These are phyloP conservation scores for Epinephelus malabaricus DNA, from an alignment of 2,797 vertebrate genomes.

Conservation along the genomic window DNA sequence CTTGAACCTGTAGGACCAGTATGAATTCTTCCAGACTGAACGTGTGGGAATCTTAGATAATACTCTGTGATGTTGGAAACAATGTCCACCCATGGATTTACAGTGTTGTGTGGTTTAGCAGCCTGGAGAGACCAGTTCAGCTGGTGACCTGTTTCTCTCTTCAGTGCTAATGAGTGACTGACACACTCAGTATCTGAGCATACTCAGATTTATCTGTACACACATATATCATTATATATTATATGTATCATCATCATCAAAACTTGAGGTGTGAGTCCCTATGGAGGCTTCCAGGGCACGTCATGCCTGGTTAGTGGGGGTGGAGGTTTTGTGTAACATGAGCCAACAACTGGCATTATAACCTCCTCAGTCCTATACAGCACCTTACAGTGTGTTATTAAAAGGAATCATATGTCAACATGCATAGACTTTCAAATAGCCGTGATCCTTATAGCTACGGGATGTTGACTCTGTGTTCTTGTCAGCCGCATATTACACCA, in stretches of 20 bases:
- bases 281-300: not conserved
- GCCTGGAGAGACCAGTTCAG: constrained; percentile 62
- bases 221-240: not conserved
- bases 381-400: constrained; percentile 27
- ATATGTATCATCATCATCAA: constrained; percentile 11
- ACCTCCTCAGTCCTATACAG: constrained; percentile 8
- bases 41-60: constrained; percentile 60
- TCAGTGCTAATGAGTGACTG: not conserved
- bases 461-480: not conserved
- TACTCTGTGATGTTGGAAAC: constrained; percentile 30
- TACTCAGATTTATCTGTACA: not conserved
- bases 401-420: constrained; percentile 33
- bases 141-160: constrained; percentile 42
- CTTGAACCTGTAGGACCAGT: constrained; percentile 80
- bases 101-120: constrained; percentile 21
- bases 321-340: constrained; percentile 38
- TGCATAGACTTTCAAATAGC: not conserved
- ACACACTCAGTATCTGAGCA: not conserved
- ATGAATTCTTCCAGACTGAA: constrained; percentile 68
- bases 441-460: not conserved
- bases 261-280: not conserved
- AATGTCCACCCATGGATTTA: constrained; percentile 38
- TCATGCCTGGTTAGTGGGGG: constrained; percentile 6
- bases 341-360: constrained; percentile 3
- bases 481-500: not conserved